These are phyloP conservation scores for Pristionchus maxplancki DNA, from an alignment of 2,888 invertebrate species.

Conservation along the genomic window DNA sequence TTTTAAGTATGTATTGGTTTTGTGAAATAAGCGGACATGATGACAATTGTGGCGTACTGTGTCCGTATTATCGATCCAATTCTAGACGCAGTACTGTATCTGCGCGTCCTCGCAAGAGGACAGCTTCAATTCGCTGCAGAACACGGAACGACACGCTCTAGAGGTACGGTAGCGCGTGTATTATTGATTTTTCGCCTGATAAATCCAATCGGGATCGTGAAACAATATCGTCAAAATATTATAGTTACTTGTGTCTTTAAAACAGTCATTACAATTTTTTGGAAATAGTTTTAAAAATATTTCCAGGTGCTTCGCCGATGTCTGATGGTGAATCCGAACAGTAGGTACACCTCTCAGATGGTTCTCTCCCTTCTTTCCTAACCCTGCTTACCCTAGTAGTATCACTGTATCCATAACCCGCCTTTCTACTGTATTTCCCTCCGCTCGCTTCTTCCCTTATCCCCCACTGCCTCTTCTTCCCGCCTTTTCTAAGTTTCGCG, in stretches of 20 bases:
- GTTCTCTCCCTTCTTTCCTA: constrained; percentile 29
- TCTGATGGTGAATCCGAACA: constrained; percentile 31
- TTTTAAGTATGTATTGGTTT: too few relatives aligned
- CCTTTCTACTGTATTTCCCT: not conserved
- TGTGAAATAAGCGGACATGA: too few relatives aligned
- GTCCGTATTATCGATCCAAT: not conserved
- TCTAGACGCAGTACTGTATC: not conserved
- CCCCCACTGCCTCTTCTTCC: constrained; percentile 27
- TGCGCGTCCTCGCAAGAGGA: constrained; percentile 42
- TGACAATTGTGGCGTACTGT: too few relatives aligned
- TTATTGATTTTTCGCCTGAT: not conserved
- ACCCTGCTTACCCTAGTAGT: too few relatives aligned
- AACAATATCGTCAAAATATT: too few relatives aligned
- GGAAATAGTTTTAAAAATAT: too few relatives aligned
- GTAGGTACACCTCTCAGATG: constrained; percentile 27
- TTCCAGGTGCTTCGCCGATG: constrained; percentile 44
- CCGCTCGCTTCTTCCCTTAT: not conserved
- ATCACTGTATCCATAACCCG: not conserved
- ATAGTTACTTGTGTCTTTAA: too few relatives aligned
- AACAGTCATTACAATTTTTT: too few relatives aligned
- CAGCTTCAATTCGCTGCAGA: not conserved
- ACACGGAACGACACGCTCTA: constrained; percentile 20
- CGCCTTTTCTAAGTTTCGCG: not conserved
- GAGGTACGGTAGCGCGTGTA: constrained; percentile 3
- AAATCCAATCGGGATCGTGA: too few relatives aligned